Evolutionary conservation across 1,140 invertebrate genomes (phyloP), one percentile per base, ranked within the genome.

Genomic region (Ostrea denselamellosa): DNA sequence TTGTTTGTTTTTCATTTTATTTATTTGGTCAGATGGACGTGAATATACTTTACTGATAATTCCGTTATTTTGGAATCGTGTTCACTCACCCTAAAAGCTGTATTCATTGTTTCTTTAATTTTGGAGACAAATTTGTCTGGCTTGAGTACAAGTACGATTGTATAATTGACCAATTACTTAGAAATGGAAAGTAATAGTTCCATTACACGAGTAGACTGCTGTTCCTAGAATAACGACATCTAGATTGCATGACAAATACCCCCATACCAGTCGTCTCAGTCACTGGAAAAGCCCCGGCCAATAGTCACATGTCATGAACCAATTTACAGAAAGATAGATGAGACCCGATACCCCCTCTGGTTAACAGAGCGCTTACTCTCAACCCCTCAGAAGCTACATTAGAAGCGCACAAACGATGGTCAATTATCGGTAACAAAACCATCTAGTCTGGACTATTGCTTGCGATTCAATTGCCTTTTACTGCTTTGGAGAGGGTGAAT

Each of bases 251-350:
- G 68, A 77, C 9, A 62, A 62, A 62, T 62, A n/a, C 56, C 56
- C 56, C 56, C 17, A 62, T n/a, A 62, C 56, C 56, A 25, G 56
- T 77, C 28, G 68, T 77, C 68, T 77, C 9, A 22, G 68, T 77
- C 68, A 28, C 25, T 77, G 28, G 28, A 77, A 71, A 77, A 77
- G 68, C 68, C 68, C 68, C 25, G 68, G 1, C 68, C 3, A 77
- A 77, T 34, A 34, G 68, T 34, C 9, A 17, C 9, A 77, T 77
- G 68, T 77, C 68, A 77, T 77, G 68, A 77, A 77, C 68, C 68
- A 77, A 77, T 77, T 77, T 77, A 77, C 12, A 28, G 25, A 17
- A 77, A 34, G 68, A 28, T 28, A 77, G 68, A 77, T 77, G 25
- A 34, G 68, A 34, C 68, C 68, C 28, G 68, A 77, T 77, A 77